phyloP scores from a whole-genome alignment of 2,113 vertebrate species.

The Thunnus maccoyii region DNA sequence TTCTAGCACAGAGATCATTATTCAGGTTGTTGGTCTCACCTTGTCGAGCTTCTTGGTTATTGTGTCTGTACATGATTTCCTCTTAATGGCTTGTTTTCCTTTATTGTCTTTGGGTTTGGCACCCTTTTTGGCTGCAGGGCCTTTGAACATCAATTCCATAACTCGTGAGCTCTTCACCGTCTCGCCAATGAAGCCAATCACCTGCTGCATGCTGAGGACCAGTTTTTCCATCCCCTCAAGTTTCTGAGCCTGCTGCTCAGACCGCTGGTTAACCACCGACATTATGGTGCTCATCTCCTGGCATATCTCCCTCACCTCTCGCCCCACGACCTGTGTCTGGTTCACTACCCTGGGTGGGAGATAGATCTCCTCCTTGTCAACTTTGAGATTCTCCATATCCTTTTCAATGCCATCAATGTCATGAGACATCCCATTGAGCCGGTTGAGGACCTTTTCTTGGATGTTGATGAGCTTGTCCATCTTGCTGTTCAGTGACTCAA shows the following conservation, averaged over 20 bases:
- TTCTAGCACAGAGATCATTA: no score
- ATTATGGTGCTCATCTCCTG: conserved; percentile 90
- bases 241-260: conserved; percentile 89
- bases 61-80: conserved; percentile 74
- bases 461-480: conserved; percentile 89
- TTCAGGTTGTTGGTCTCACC: conserved; percentile 80
- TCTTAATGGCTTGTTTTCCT: conserved; percentile 77
- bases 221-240: conserved; percentile 90
- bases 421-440: conserved; percentile 88
- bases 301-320: conserved; percentile 86
- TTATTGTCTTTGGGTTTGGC: conserved; percentile 75
- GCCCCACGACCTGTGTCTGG: conserved; percentile 66
- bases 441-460: conserved; percentile 89
- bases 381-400: conserved; percentile 87
- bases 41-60: conserved; percentile 81
- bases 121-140: conserved; percentile 73
- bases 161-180: conserved; percentile 87
- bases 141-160: conserved; percentile 85
- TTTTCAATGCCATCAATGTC: conserved; percentile 87
- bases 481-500: conserved; percentile 89
- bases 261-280: conserved; percentile 86
- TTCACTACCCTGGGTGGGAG: conserved; percentile 64
- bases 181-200: conserved; percentile 88
- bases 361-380: conserved; percentile 82
- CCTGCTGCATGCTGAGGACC: conserved; percentile 89